Conservation (phyloP, 1,140 invertebrate genomes). For the Pissodes strobi region DNA sequence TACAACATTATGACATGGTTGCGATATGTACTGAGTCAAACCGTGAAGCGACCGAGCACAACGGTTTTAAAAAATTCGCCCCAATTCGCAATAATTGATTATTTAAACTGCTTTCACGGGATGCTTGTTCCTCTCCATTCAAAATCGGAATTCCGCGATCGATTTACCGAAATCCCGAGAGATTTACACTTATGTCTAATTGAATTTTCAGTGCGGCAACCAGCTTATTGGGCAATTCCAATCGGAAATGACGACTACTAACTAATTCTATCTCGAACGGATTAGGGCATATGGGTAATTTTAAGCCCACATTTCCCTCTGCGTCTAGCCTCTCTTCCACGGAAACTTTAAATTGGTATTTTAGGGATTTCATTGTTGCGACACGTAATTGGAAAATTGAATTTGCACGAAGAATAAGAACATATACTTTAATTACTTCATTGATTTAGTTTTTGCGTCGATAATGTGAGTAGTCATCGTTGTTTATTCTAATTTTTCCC, state of each 20-base stretch:
- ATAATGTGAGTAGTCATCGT: too few species aligned
- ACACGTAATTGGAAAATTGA: constrained; percentile 16
- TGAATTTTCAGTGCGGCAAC: constrained; percentile 49
- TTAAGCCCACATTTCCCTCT: constrained; percentile 45
- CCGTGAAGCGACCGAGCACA: too few species aligned
- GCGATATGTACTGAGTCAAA: too few species aligned
- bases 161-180: neutral
- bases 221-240: constrained; percentile 52
- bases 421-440: neutral
- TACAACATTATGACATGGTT: too few species aligned
- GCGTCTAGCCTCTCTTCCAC: constrained; percentile 25
- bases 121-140: too few species aligned
- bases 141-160: too few species aligned
- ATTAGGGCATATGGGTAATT: constrained; percentile 54
- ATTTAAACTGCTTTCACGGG: too few species aligned
- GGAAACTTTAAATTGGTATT: constrained; percentile 36
- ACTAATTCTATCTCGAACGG: constrained; percentile 51
- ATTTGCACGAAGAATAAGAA: neutral
- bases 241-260: constrained; percentile 37
- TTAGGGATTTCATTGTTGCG: constrained; percentile 11
- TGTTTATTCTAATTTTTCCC: too few species aligned
- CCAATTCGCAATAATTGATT: too few species aligned
- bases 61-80: too few species aligned
- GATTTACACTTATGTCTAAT: constrained; percentile 50
- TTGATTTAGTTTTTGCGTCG: neutral